Evolutionary conservation across 2,113 vertebrate genomes (phyloP).

Genomic region (Atherinomorus stipes): DNA sequence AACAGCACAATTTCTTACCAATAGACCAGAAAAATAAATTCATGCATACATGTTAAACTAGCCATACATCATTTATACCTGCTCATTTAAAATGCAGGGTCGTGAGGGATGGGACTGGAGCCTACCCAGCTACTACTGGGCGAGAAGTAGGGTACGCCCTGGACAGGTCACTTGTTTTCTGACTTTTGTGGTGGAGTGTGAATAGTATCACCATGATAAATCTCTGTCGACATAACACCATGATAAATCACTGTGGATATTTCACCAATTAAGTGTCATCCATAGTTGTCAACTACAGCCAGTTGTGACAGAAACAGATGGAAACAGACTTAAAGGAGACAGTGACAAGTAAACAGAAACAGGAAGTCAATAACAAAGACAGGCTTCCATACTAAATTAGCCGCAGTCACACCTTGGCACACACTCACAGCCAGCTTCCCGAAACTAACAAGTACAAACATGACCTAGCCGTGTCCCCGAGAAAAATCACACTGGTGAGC

Average conservation of each 20-base stretch:
- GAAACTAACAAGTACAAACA: constrained; percentile 78
- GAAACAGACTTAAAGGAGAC: constrained; percentile 7
- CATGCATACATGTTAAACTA: too few relatives aligned
- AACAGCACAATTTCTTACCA: too few relatives aligned
- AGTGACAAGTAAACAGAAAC: constrained; percentile 38
- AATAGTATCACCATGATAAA: not conserved
- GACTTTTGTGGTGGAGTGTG: not conserved
- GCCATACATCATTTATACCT: too few relatives aligned
- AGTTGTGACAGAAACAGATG: not conserved
- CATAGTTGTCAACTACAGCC: not conserved
- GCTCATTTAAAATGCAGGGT: too few relatives aligned
- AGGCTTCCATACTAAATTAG: constrained; percentile 62
- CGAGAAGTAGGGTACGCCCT: too few relatives aligned
- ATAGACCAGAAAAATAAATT: too few relatives aligned
- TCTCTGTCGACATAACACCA: not conserved
- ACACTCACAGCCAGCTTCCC: constrained; percentile 66
- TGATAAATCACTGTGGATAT: not conserved
- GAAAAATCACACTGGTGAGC: constrained; percentile 68
- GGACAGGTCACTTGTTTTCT: too few relatives aligned
- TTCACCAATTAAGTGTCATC: not conserved
- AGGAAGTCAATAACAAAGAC: constrained; percentile 51
- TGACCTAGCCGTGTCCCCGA: constrained; percentile 74
- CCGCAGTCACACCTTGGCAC: constrained; percentile 67
- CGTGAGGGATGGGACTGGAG: too few relatives aligned
- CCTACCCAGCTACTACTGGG: too few relatives aligned